A percentile compares a stretch with the other conserved stretches of the same genome.
Conservation (phyloP, 2,113 vertebrate species). For the Arizona elegans region DNA sequence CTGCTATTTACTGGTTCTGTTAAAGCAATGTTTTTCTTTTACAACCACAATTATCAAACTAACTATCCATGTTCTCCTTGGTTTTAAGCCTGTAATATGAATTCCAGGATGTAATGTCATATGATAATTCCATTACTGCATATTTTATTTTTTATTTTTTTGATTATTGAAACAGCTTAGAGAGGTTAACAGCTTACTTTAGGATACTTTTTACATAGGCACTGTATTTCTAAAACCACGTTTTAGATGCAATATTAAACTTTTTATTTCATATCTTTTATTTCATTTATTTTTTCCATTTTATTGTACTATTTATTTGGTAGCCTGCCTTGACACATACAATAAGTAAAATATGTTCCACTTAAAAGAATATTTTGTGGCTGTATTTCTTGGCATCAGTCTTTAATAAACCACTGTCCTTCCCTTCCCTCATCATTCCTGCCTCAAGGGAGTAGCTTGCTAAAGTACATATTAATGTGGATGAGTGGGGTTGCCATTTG, state of each 20-base stretch:
- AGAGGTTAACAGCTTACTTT: neutral
- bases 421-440: neutral
- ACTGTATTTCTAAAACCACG: neutral
- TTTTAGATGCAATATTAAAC: neutral
- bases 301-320: neutral
- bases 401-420: neutral
- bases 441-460: neutral
- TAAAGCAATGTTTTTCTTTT: neutral
- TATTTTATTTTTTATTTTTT: neutral
- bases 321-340: neutral
- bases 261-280: neutral
- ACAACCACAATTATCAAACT: neutral
- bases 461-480: neutral
- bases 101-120: neutral
- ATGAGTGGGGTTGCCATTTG: neutral
- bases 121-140: neutral
- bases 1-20: neutral
- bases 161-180: neutral
- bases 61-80: neutral
- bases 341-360: neutral
- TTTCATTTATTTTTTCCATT: neutral
- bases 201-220: neutral
- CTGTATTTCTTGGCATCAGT: neutral
- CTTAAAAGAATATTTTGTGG: neutral
- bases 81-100: neutral